Base-by-base conservation (phyloP, 2,113 vertebrate genomes). In the Menura novaehollandiae region DNA sequence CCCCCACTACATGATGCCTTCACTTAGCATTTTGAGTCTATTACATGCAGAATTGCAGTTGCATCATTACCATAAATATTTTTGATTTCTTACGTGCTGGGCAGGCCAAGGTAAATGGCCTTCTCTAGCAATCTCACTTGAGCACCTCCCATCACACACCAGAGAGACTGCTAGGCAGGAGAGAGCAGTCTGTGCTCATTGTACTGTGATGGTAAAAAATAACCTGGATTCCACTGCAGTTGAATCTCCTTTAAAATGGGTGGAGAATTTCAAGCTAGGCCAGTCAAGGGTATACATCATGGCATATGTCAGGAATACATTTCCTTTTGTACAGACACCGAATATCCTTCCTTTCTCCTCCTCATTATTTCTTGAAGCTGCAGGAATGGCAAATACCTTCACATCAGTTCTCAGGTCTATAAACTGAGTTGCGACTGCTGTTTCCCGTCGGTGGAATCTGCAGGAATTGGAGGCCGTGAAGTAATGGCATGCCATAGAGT, bases 341-440 rank as follows among this genome's bases (percentile, higher is more conserved):
- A 84, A 86, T 60, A 20, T 22, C 60, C 85, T 86, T 81, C n/a
- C 30, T 89, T 91, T 93, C 51, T 68, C 32, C 39, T 91, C 85
- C 60, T 85, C 66, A 10, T 95, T 97, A 83, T 86, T 85, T 91
- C 92, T 92, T 59, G 51, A 99, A 98, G 98, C 79, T 98, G 98
- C 62, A 90, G 98, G 79, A 99, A 98, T 87, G 98, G 98, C 55
- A 99, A 98, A 97, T 98, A 98, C 63, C 97, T 98, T 89, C 97
- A 95, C 97, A 98, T 99, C 95, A 99, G 95, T 95, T 97, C 96
- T 92, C 91, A 97, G 43, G 96, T 83, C 89, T 98, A 98, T 95
- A 98, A 98, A 96, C 91, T 98, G 96, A 97, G 97, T 19, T 98
- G 98, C 8, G 93, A 98, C 53, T 97, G 97, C 24, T 98, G 98